Base-by-base conservation (phyloP, 2,113 vertebrate species). In the Gila orcuttii region DNA sequence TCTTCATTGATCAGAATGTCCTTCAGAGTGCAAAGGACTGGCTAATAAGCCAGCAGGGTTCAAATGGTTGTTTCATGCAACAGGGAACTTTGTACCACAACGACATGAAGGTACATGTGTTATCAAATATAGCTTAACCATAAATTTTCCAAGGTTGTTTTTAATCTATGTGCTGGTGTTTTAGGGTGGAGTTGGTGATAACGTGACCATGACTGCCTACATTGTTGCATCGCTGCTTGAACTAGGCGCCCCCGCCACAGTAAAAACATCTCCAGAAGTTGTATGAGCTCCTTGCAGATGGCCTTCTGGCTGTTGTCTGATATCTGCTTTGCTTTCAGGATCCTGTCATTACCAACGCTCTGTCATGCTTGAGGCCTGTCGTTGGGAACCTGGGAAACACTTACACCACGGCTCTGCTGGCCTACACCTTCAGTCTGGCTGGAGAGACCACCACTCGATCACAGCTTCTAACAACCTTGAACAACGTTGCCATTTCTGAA, bases 121-220 rank as follows among this genome's bases (percentile, higher is more conserved):
- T 33, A 3, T 33, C 33, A 33, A 33, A 33, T 33, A 33, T 33
- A 33, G 7, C 33, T 39, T 73, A 33, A 73, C 68, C 39, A 7
- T 39, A 39, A 39, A 39, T 1, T 1, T 7, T 6, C 1, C 39
- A 39, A 39, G 6, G 7, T 7, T 39, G 6, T 39, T 39, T 39
- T 39, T 39, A 39, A 39, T 39, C 39, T 6, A 39, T 39, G 95
- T 0, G n/a, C n/a, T n/a, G n/a, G n/a, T n/a, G n/a, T n/a, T n/a
- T n/a, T n/a, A n/a, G n/a, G n/a, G n/a, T n/a, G 95, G 94, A 3
- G 95, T 96, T 82, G 93, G 94, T 1, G 95, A 96, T 66, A 91
- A 93, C 1, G 91, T 96, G 52, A 96, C 95, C 0, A 90, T 97
- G 81, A 95, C 91, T 15, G 95, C 94, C 3, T 96, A 96, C 75